Conservation (phyloP, 2,113 vertebrate species). For the Lethenteron reissneri region DNA sequence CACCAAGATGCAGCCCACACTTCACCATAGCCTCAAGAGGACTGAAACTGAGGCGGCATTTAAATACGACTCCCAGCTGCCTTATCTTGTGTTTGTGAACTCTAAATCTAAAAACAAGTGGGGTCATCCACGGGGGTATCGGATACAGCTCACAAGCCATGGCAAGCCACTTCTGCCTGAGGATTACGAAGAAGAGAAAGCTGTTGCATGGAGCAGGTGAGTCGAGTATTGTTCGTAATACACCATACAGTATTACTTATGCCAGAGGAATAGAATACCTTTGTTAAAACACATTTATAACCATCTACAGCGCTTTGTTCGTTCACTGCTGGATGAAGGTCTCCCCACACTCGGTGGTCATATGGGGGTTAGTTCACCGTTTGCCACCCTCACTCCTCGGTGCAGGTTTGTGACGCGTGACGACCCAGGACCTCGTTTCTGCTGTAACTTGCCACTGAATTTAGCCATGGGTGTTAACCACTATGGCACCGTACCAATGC, state of each 20-base stretch:
- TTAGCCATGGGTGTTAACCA: no score
- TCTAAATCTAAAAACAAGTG: not conserved
- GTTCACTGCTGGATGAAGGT: no score
- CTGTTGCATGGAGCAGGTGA: constrained; percentile 1
- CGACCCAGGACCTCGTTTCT: no score
- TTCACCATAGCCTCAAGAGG: not conserved
- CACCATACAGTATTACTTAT: no score
- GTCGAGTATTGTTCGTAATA: not conserved
- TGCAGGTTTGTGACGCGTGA: no score
- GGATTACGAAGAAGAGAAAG: constrained; percentile 1
- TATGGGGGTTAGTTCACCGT: no score
- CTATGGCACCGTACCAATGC: not conserved
- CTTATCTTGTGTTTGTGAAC: constrained; percentile 2
- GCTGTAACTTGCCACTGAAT: no score
- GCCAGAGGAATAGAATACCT: no score
- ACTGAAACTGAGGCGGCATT: constrained; percentile 4
- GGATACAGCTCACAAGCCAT: not conserved
- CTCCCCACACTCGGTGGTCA: no score
- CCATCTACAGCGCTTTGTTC: no score
- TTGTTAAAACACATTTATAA: no score
- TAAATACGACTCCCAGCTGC: not conserved
- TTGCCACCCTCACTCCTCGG: no score
- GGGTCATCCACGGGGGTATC: not conserved
- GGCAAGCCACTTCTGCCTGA: constrained; percentile 4
- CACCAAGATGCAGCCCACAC: not conserved